Evolutionary conservation across 2,797 vertebrate species (phyloP), one percentile per base, ranked within the genome.

Genomic region (Meriones psammophilus): DNA sequence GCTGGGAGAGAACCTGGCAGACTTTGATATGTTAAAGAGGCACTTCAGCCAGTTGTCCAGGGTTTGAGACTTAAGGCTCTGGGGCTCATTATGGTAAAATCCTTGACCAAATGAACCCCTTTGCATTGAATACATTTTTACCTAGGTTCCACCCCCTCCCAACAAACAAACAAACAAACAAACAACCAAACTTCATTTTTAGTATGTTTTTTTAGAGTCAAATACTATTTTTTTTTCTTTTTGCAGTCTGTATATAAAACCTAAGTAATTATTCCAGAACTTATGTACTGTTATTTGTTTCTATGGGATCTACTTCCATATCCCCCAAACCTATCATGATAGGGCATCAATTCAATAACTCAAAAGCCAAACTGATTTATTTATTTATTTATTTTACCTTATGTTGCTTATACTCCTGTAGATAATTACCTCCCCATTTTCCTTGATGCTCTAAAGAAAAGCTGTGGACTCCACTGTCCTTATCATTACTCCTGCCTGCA

Each of bases 331-430:
- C 26, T 68, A 4, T 18, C 66, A 24, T 22, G 22, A 89, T 22
- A 18, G 88, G 39, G 3, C 9, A 84, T 26, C 33, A 64, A 50
- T 18, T 62, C 33, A 74, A 28, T 74, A 83, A 91, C 20, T 78
- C 33, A n/a, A 73, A 93, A 92, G 28, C 58, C 77, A 90, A 88
- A 64, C 36, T 42, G 62, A 85, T 50, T 80, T 42, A 60, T 85
- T 88, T 42, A 60, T 85, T 88, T 42, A 0, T 42, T 42, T 42
- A 71, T 95, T 80, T n/a, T 77, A 24, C n/a, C 39, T 69, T 60
- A 39, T 17, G 30, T 74, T 91, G 33, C 46, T 94, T 64, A 77
- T 83, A 26, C 28, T 74, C 30, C 17, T 66, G 8, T 14, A 30
- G 58, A 42, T 85, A 54, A 78, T 88, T 50, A 46, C 20, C 42